Evolutionary conservation across 2,113 vertebrate species (phyloP).

Genomic region (Azemiops feae): DNA sequence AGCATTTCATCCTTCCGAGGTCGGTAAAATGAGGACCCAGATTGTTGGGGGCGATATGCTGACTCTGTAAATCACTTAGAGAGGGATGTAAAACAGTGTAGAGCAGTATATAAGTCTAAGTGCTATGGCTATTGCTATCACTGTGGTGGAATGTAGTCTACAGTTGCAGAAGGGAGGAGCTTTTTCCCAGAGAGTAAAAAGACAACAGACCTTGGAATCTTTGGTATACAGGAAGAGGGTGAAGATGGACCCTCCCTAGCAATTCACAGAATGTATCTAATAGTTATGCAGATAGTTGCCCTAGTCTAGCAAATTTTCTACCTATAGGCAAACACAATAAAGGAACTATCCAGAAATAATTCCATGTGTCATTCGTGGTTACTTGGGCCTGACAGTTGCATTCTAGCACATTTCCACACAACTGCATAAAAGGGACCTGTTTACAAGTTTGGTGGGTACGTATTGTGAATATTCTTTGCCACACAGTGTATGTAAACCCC

Average conservation of each 20-base stretch:
- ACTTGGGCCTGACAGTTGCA: neutral
- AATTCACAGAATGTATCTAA: neutral
- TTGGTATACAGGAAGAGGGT: neutral
- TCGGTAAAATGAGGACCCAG: no score
- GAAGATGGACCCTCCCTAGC: neutral
- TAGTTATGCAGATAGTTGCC: neutral
- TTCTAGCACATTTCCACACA: neutral
- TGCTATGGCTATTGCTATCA: no score
- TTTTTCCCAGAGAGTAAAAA: neutral
- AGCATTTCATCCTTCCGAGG: no score
- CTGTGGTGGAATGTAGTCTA: neutral
- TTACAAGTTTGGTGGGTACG: neutral
- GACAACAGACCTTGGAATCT: neutral
- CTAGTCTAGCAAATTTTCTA: neutral
- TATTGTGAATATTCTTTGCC: neutral
- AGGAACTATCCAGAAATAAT: neutral
- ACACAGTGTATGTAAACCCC: slow-evolving; percentile 3
- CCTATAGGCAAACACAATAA: neutral
- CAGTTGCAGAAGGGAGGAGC: neutral
- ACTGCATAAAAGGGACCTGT: neutral
- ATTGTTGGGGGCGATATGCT: no score
- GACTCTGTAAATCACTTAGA: no score
- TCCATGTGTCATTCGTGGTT: neutral
- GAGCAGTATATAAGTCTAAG: no score
- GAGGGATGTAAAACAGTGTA: no score